Evolutionary conservation across 2,113 vertebrate genomes (phyloP).

Genomic region (Mixornis gularis): DNA sequence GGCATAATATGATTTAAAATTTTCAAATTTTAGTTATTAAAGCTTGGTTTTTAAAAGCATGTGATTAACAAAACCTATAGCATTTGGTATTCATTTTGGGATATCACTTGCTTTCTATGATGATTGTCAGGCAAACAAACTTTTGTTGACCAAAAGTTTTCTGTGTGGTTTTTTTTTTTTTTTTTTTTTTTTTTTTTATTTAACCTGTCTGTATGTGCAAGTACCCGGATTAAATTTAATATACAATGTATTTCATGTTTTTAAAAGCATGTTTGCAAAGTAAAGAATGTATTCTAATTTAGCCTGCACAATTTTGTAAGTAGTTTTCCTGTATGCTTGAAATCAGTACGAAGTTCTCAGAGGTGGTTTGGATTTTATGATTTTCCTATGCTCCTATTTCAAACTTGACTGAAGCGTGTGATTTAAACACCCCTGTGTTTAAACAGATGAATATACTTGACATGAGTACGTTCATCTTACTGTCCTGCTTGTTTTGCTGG

Average conservation of each 20-base stretch:
- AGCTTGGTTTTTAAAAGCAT: constrained; percentile 4
- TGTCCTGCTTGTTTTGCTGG: neutral
- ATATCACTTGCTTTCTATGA: neutral
- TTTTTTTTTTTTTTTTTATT: neutral
- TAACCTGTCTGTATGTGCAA: neutral
- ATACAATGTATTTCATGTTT: neutral
- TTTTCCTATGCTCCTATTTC: neutral
- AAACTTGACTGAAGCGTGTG: neutral
- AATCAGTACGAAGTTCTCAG: neutral
- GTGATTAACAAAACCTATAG: neutral
- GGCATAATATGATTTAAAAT: neutral
- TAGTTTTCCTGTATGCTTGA: constrained; percentile 32
- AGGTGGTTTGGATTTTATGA: neutral
- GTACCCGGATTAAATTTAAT: neutral
- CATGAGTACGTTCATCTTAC: neutral
- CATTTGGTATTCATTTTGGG: constrained; percentile 19
- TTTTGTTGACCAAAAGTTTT: constrained; percentile 53
- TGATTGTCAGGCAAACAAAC: constrained; percentile 10
- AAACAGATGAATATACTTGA: neutral
- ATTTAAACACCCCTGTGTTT: neutral
- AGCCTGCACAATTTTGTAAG: neutral
- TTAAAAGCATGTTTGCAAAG: neutral
- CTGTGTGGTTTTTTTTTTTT: neutral
- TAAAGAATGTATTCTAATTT: neutral
- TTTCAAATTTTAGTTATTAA: neutral